Conservation (phyloP, 2,888 invertebrate species). For the Pocota personata region DNA sequence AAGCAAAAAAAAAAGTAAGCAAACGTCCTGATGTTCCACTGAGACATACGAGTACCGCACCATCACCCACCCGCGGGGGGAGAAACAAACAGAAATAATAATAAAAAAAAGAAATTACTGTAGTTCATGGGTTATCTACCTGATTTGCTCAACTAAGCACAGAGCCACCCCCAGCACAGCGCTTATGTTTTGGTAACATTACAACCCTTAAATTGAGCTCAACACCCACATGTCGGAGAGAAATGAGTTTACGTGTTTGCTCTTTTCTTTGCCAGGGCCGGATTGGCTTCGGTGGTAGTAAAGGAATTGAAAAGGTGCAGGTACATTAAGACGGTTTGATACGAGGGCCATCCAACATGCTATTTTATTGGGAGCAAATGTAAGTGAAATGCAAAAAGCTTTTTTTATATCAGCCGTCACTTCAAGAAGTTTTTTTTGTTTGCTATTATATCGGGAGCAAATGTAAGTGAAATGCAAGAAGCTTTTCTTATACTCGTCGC, state of each 20-base stretch:
- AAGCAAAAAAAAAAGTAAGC: neutral
- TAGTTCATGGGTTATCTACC: slow-evolving; percentile 60
- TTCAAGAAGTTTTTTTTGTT: no score
- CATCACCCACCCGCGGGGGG: neutral
- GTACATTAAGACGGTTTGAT: no score
- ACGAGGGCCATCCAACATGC: no score
- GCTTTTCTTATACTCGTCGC: no score
- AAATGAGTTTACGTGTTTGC: slow-evolving; percentile 28
- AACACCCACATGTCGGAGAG: slow-evolving; percentile 31
- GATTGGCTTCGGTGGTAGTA: neutral
- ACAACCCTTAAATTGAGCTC: slow-evolving; percentile 44
- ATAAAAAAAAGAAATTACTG: slow-evolving; percentile 13
- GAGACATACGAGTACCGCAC: neutral
- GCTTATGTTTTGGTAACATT: slow-evolving; percentile 47
- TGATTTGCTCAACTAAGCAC: slow-evolving; percentile 45
- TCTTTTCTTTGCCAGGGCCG: slow-evolving; percentile 42
- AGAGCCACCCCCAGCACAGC: slow-evolving; percentile 20
- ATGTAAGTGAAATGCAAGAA: no score
- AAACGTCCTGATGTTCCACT: slow-evolving; percentile 29
- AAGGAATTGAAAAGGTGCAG: no score
- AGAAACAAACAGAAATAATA: neutral
- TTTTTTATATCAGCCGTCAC: no score
- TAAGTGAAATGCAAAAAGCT: no score
- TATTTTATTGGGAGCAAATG: no score
- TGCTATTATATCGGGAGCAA: no score